These are phyloP conservation scores for Rutpela maculata DNA, from an alignment of 2,888 invertebrate genomes.

Conservation along the genomic window DNA sequence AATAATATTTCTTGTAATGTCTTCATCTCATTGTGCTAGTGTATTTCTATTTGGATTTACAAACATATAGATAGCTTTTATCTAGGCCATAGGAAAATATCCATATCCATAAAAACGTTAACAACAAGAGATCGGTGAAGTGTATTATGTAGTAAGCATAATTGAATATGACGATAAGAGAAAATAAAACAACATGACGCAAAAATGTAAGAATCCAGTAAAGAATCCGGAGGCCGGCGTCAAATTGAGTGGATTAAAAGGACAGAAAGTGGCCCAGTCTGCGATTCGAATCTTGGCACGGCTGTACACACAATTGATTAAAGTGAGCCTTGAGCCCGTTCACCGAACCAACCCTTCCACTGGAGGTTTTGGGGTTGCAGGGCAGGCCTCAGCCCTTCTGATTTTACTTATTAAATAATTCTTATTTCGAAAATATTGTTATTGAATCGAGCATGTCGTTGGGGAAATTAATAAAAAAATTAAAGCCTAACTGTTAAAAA, in stretches of 20 bases:
- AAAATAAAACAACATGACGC: constrained; percentile 20
- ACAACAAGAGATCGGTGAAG: background rate
- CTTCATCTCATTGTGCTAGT: no score
- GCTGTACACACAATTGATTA: constrained; percentile 69
- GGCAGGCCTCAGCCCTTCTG: constrained; percentile 30
- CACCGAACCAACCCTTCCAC: constrained; percentile 54
- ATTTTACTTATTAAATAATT: background rate
- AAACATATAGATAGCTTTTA: no score
- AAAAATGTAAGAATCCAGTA: constrained; percentile 31
- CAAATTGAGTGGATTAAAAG: constrained; percentile 63
- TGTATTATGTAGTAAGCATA: constrained; percentile 18
- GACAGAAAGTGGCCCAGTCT: constrained; percentile 60
- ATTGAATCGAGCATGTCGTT: no score
- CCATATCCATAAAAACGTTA: background rate
- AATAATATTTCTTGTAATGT: no score
- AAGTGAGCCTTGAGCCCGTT: constrained; percentile 60
- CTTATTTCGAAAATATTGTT: background rate
- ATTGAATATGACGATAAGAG: constrained; percentile 5
- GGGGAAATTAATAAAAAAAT: no score
- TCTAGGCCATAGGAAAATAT: background rate
- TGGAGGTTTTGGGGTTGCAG: constrained; percentile 33
- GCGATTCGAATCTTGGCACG: constrained; percentile 65
- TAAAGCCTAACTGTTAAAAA: no score
- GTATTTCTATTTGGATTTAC: no score
- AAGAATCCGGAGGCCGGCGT: constrained; percentile 41